Conservation (phyloP, 1,140 invertebrate species). For the Maniola jurtina region DNA sequence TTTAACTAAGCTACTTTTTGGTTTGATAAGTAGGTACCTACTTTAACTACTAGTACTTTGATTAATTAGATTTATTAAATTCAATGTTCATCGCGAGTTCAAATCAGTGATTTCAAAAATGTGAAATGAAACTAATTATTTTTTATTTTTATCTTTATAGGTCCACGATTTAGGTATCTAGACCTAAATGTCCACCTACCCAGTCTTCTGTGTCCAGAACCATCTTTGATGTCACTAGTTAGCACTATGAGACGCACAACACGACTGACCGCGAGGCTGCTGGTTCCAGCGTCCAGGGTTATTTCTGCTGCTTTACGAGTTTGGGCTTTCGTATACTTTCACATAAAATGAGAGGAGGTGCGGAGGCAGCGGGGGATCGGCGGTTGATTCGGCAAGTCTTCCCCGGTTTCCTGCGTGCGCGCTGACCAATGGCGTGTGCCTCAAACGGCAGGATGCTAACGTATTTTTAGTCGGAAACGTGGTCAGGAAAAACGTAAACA, state of each 20-base stretch:
- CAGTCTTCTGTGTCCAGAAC: conserved; percentile 76
- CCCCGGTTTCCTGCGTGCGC: conserved; percentile 59
- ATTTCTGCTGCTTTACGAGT: conserved; percentile 71
- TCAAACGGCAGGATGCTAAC: conserved; percentile 75
- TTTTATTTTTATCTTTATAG: too few species aligned
- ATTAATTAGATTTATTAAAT: too few species aligned
- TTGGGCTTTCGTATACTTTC: conserved; percentile 65
- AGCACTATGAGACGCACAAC: conserved; percentile 77
- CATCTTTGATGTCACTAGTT: conserved; percentile 75
- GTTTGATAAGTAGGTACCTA: too few species aligned
- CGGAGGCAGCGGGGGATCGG: conserved; percentile 39
- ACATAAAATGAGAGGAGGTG: conserved; percentile 55
- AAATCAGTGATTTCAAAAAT: too few species aligned
- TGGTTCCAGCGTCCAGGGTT: conserved; percentile 75
- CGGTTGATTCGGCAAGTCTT: conserved; percentile 46
- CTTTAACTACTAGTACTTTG: too few species aligned
- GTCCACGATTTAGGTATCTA: neutral
- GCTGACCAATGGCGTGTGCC: conserved; percentile 67
- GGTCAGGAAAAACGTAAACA: conserved; percentile 75
- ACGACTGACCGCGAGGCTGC: conserved; percentile 65
- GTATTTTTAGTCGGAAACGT: conserved; percentile 76
- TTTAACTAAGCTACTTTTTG: too few species aligned
- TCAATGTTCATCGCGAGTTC: too few species aligned
- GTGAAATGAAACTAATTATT: too few species aligned
- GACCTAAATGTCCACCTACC: conserved; percentile 54